These are phyloP conservation scores for Pseudococcus longispinus DNA, from an alignment of 2,888 invertebrate genomes.

Conservation along the genomic window DNA sequence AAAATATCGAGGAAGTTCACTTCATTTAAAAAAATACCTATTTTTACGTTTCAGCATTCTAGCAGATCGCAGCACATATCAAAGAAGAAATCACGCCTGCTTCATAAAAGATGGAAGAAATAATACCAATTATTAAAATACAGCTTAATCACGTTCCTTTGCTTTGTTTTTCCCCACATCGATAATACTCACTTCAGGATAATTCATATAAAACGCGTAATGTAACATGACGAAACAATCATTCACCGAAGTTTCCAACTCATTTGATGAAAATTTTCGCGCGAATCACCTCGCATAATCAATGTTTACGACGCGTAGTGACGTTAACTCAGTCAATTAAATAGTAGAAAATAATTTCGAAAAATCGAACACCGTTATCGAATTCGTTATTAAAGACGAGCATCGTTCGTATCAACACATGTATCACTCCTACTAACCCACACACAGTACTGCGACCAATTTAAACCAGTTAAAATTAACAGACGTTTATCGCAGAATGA, in stretches of 20 bases:
- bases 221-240: not conserved
- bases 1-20: not conserved
- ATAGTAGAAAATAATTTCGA: not conserved
- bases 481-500: slow-evolving; percentile 13
- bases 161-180: not conserved
- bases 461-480: slow-evolving; percentile 32
- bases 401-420: not conserved
- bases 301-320: not conserved
- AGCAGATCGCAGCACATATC: not conserved
- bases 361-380: not conserved
- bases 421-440: not conserved
- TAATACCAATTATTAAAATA: not conserved
- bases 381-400: not conserved
- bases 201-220: slow-evolving; percentile 30
- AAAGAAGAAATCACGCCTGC: not conserved
- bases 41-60: slow-evolving; percentile 10
- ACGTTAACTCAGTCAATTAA: not conserved
- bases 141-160: not conserved
- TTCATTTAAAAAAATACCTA: not conserved
- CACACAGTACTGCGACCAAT: not conserved
- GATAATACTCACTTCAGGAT: slow-evolving; percentile 1
- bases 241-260: not conserved
- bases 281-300: not conserved
- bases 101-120: not conserved
- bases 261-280: not conserved